Percentiles rank a stretch among this genome's conserved stretches.
Evolutionary conservation across 2,797 vertebrate species (phyloP).

Genomic region (Mormyrops attenuatus): DNA sequence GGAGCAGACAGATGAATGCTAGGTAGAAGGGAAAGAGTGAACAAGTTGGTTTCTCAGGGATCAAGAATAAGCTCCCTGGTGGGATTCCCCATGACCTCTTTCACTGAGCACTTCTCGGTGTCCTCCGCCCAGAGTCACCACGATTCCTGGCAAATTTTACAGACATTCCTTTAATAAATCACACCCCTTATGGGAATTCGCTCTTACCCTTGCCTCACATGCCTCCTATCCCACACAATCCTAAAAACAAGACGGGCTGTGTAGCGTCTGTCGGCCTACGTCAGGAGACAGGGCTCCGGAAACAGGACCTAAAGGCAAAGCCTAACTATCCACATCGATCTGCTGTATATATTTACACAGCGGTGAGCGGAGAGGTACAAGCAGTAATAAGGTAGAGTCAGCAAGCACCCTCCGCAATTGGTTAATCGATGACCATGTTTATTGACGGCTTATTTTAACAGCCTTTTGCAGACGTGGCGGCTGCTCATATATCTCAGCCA

Average conservation of each 20-base stretch:
- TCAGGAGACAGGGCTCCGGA: not conserved
- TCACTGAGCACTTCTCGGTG: not conserved
- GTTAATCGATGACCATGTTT: constrained; percentile 3
- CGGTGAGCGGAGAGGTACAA: not conserved
- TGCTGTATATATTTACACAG: constrained; percentile 11
- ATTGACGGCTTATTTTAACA: constrained; percentile 1
- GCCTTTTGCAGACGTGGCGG: not conserved
- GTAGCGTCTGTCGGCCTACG: not conserved
- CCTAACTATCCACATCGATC: constrained; percentile 3
- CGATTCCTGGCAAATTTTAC: not conserved
- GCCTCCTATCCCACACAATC: not conserved
- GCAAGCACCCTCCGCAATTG: not conserved
- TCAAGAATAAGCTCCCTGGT: not conserved
- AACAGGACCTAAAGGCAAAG: not conserved
- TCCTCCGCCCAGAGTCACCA: not conserved
- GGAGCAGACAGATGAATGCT: not conserved
- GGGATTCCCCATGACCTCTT: not conserved
- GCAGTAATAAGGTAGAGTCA: constrained; percentile 5
- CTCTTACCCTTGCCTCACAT: not conserved
- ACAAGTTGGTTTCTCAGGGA: not conserved
- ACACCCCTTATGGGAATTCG: not conserved
- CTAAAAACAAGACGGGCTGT: not conserved
- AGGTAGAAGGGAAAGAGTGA: not conserved
- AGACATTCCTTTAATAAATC: not conserved
- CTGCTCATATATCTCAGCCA: not conserved